Conservation (phyloP, 1,140 invertebrate genomes). For the Zaprionus ornatus region DNA sequence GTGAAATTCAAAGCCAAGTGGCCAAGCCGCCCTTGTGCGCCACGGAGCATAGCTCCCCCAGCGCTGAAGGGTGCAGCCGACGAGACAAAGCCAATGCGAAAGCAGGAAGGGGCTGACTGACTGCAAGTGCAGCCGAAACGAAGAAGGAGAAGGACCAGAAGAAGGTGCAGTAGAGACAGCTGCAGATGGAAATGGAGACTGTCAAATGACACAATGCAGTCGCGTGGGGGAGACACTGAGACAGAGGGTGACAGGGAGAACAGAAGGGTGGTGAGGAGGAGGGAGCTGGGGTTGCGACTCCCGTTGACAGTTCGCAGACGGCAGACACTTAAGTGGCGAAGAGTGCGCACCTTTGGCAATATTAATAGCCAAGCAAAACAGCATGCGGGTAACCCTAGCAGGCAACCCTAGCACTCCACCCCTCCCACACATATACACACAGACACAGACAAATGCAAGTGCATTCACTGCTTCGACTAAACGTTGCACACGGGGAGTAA, state of each 20-base stretch:
- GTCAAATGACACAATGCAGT: constrained; percentile 77
- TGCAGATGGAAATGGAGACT: constrained; percentile 23
- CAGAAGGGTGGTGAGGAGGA: neutral
- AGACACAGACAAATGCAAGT: constrained; percentile 27
- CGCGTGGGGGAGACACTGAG: neutral
- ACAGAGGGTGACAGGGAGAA: neutral
- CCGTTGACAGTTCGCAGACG: constrained; percentile 80
- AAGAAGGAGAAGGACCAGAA: constrained; percentile 7
- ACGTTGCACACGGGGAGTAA: constrained; percentile 22
- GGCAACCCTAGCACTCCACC: constrained; percentile 3
- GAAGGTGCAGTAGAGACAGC: neutral
- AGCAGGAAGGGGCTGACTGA: neutral
- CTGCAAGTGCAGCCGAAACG: constrained; percentile 16
- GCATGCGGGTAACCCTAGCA: constrained; percentile 4
- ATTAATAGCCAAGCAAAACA: constrained; percentile 65
- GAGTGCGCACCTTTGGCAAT: constrained; percentile 80
- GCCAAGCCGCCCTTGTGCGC: neutral
- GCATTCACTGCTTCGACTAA: constrained; percentile 44
- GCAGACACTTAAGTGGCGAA: constrained; percentile 77
- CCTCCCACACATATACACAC: neutral
- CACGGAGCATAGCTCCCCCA: neutral
- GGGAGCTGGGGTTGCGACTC: constrained; percentile 36
- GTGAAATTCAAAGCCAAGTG: constrained; percentile 58
- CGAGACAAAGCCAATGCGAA: neutral
- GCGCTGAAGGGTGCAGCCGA: neutral